phyloP scores from a whole-genome alignment of 1,140 invertebrate genomes.

The Polypedilum pembai region DNA sequence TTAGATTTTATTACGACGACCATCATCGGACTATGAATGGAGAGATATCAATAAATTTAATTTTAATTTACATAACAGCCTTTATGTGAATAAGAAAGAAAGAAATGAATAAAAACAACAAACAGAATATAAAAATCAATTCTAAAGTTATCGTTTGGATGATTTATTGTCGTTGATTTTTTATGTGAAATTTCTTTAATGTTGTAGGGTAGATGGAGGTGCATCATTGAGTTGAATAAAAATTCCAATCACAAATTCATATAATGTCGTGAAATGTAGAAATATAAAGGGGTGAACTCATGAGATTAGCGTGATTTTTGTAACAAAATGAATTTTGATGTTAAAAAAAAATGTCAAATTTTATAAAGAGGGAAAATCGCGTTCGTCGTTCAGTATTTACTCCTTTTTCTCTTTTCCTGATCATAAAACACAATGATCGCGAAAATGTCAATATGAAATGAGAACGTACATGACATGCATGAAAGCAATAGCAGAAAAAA shows the following conservation, averaged over 20 bases:
- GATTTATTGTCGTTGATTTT: background rate
- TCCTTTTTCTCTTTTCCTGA: background rate
- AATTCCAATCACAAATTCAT: constrained; percentile 13
- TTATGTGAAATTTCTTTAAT: constrained; percentile 2
- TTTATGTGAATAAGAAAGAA: background rate
- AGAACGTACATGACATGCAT: constrained; percentile 17
- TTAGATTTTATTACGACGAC: background rate
- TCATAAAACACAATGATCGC: constrained; percentile 17
- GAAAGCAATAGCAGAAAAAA: background rate
- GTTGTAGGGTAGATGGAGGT: background rate
- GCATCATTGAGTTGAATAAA: constrained; percentile 1
- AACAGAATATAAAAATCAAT: background rate
- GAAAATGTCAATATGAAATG: constrained; percentile 12
- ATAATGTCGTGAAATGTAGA: constrained; percentile 2
- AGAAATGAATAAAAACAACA: background rate
- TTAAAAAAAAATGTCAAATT: too few species aligned
- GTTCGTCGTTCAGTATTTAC: background rate
- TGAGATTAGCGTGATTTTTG: background rate
- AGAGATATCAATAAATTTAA: constrained; percentile 19
- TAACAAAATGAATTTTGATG: too few species aligned
- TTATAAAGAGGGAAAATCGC: background rate
- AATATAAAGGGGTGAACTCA: background rate
- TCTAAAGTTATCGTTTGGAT: constrained; percentile 3
- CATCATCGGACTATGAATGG: constrained; percentile 16
- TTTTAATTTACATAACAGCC: background rate